Evolutionary conservation across 2,888 invertebrate species (phyloP).

Genomic region (Melieria crassipennis): DNA sequence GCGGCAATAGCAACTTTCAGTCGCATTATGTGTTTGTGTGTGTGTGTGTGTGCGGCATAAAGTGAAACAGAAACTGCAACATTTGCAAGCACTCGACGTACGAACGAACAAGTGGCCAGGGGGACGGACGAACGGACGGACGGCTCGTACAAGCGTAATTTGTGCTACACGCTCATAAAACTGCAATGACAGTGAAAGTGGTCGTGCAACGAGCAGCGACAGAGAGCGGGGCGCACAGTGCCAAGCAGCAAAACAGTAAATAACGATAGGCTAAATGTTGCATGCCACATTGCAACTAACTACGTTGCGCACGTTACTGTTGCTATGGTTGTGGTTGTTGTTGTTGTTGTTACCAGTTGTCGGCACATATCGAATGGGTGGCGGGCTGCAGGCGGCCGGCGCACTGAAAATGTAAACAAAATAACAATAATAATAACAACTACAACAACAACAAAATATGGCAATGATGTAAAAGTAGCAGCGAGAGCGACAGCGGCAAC

Average conservation of each 20-base stretch:
- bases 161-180: conserved; percentile 12
- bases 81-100: background rate
- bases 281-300: background rate
- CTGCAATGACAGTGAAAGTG: conserved; percentile 23
- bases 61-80: too few relatives aligned
- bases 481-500: background rate
- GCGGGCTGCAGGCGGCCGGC: background rate
- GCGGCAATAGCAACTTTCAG: too few relatives aligned
- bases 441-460: background rate
- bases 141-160: background rate
- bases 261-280: background rate
- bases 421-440: background rate
- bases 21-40: too few relatives aligned
- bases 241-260: background rate
- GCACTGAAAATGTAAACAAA: background rate
- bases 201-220: background rate
- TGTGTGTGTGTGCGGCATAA: too few relatives aligned
- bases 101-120: background rate
- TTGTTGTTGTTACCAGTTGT: too few relatives aligned
- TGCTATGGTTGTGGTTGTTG: too few relatives aligned
- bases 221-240: background rate
- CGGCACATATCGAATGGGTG: background rate
- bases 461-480: background rate
- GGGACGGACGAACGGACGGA: background rate
- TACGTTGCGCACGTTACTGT: too few relatives aligned